Base-by-base conservation (phyloP, 2,888 invertebrate species). In the Nezara viridula region DNA sequence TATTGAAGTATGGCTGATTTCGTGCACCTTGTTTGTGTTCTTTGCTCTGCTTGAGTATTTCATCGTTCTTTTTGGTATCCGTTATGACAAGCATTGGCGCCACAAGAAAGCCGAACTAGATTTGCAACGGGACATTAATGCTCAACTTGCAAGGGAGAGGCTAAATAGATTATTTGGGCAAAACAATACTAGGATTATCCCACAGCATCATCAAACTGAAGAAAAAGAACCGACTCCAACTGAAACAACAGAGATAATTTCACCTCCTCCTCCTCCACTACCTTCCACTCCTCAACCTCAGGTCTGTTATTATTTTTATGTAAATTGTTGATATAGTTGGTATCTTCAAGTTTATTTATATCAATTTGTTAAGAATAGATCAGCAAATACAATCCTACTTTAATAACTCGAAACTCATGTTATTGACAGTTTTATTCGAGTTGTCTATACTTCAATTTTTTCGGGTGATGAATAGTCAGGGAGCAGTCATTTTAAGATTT, bases 1-100 rank as follows among this genome's bases (percentile, higher is more conserved):
- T 92, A 95, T 95, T 91, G 95, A 95, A 92, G 95, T 95, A 91
- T 95, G 95, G 95, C 93, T 95, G 92, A 95, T 95, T 92, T 95
- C 95, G 81, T 95, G 95, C 93, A 95, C 95, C 85, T 92, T 95
- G 91, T 95, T 95, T 92, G 95, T 95, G 91, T 95, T 95, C 92
- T 93, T 95, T 91, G 95, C 95, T 2, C 92, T 95, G 88, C 93
- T 95, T 92, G 95, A 95, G 92, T 95, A 95, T 92, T 95, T 95
- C 92, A 94, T 95, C 91, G 95, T 95, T 90, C 93, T 95, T 77
- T 95, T 95, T 92, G 95, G 95, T 90, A 95, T 95, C 92, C 94
- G 95, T 37, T 95, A 95, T 92, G 95, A 95, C 92, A 95, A 95
- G 92, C 95, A 95, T 92, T 95, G 95, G 95, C 93, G 95, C 49